Evolutionary conservation across 1,140 invertebrate species (phyloP).

Genomic region (Cotesia glomerata): DNA sequence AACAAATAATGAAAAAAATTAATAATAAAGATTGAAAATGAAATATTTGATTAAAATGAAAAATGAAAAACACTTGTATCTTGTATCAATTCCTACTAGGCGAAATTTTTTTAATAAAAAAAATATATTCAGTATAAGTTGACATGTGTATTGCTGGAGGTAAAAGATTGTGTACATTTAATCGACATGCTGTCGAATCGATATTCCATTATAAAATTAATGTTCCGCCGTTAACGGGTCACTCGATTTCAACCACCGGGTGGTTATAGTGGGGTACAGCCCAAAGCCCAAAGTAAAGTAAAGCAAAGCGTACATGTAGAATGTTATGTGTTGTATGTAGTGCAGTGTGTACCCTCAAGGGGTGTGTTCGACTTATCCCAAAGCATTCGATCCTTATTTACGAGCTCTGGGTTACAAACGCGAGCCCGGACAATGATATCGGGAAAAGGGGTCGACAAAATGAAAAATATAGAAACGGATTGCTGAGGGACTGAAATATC

Average conservation of each 20-base stretch:
- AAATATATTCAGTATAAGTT: not conserved
- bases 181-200: slow-evolving; percentile 25
- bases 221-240: slow-evolving; percentile 30
- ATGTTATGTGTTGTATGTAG: too few species aligned
- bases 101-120: not conserved
- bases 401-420: slow-evolving; percentile 31
- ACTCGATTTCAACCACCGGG: slow-evolving; percentile 19
- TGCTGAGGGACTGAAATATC: not conserved
- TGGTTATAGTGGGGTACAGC: not conserved
- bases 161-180: slow-evolving; percentile 1
- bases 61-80: too few species aligned
- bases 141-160: not conserved
- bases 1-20: too few species aligned
- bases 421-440: slow-evolving; percentile 11
- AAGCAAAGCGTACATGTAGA: too few species aligned
- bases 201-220: slow-evolving; percentile 34
- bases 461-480: slow-evolving; percentile 15
- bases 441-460: slow-evolving; percentile 19
- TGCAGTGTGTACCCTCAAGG: not conserved
- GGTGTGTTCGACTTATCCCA: slow-evolving; percentile 35
- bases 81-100: too few species aligned
- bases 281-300: not conserved
- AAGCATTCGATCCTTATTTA: slow-evolving; percentile 37
- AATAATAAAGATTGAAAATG: too few species aligned
- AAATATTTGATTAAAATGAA: too few species aligned